These are phyloP conservation scores for Luehdorfia chinensis DNA, from an alignment of 1,140 invertebrate genomes.

Conservation along the genomic window DNA sequence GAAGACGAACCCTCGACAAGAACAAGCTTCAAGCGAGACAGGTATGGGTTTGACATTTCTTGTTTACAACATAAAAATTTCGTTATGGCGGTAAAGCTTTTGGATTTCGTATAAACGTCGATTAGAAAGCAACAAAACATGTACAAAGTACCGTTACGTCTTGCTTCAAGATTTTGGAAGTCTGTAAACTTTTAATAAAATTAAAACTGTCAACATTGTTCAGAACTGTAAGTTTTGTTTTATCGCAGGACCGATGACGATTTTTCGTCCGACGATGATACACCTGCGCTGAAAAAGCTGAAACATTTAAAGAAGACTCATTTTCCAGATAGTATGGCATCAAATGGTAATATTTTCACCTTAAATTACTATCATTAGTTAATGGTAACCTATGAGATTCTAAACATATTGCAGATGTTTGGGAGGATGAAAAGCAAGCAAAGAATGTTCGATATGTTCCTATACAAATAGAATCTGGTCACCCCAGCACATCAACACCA, in stretches of 20 bases:
- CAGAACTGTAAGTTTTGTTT: conserved; percentile 11
- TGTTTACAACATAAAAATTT: conserved; percentile 62
- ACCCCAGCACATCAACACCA: conserved; percentile 63
- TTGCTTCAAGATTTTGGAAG: conserved; percentile 61
- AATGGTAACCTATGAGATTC: conserved; percentile 4
- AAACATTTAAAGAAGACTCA: conserved; percentile 48
- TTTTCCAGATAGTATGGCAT: conserved; percentile 47
- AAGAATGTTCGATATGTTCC: conserved; percentile 60
- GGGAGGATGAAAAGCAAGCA: conserved; percentile 33
- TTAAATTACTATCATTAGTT: conserved; percentile 1
- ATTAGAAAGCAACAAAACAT: conserved; percentile 35
- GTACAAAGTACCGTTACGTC: conserved; percentile 51
- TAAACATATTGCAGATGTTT: conserved; percentile 45
- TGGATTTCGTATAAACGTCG: conserved; percentile 27
- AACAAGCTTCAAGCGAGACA: conserved; percentile 67
- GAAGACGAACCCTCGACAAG: conserved; percentile 45
- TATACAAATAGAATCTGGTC: conserved; percentile 50
- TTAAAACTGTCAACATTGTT: conserved; percentile 1
- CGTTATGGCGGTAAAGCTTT: conserved; percentile 71
- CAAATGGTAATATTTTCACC: conserved; percentile 34
- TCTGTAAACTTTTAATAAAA: conserved; percentile 27
- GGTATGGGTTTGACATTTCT: conserved; percentile 70
- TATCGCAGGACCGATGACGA: conserved; percentile 57
- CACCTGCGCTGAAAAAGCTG: conserved; percentile 48
- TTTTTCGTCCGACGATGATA: conserved; percentile 49